phyloP scores from a whole-genome alignment of 2,888 invertebrate species.

The Beris morrisii region DNA sequence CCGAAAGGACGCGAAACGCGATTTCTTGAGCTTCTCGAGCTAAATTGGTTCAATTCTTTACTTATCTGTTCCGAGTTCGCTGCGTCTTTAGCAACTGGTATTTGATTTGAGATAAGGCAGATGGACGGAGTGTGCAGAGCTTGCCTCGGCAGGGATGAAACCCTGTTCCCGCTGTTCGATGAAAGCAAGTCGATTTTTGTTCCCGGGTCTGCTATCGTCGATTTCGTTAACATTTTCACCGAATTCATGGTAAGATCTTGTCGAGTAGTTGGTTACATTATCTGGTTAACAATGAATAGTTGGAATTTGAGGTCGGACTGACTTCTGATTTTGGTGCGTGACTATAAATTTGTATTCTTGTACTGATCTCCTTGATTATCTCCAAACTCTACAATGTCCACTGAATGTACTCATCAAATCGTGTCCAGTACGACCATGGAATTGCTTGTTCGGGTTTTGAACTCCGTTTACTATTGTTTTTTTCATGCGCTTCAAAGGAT shows the following conservation, averaged over 20 bases:
- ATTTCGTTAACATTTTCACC: constrained; percentile 25
- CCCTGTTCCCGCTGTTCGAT: constrained; percentile 16
- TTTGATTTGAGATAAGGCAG: too few species aligned
- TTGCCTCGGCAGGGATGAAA: constrained; percentile 15
- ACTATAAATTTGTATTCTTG: too few species aligned
- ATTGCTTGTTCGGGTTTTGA: too few species aligned
- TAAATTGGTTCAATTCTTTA: neutral
- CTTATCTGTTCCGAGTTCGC: neutral
- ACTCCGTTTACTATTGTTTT: too few species aligned
- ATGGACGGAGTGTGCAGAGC: constrained; percentile 15
- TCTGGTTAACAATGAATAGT: neutral
- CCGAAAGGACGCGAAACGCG: too few species aligned
- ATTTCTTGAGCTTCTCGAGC: too few species aligned
- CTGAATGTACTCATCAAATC: neutral
- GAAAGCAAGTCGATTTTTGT: constrained; percentile 4
- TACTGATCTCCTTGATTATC: neutral
- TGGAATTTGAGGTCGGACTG: too few species aligned
- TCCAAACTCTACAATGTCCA: neutral
- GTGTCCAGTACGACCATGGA: too few species aligned
- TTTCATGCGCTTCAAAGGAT: too few species aligned
- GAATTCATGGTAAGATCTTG: constrained; percentile 22
- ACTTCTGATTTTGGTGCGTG: too few species aligned
- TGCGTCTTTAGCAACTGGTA: too few species aligned
- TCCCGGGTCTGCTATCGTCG: constrained; percentile 4
- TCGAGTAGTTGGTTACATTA: neutral